A percentile compares a stretch with the other conserved stretches of the same genome.
Evolutionary conservation across 2,888 invertebrate species (phyloP).

Genomic region (Stenchaetothrips biformis): DNA sequence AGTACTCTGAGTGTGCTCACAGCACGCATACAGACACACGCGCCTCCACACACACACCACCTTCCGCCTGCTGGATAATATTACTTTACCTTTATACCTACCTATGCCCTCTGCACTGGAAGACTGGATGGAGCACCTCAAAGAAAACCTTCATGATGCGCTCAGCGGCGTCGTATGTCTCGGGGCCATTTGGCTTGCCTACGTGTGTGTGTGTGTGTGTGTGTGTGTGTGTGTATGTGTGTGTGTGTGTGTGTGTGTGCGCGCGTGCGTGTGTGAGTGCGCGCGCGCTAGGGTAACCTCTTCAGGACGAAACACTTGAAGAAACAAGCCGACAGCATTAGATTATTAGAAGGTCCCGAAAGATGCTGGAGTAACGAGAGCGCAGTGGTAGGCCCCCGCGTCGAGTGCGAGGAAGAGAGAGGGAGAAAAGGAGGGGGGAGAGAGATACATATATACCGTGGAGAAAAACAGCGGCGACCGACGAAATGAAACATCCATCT

Average conservation of each 20-base stretch:
- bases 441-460: neutral
- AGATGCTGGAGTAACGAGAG: neutral
- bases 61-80: neutral
- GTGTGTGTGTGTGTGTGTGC: neutral
- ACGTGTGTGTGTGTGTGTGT: too few species aligned
- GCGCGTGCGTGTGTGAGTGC: neutral
- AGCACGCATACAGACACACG: too few species aligned
- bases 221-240: too few species aligned
- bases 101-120: neutral
- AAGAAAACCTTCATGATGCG: slow-evolving; percentile 17
- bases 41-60: too few species aligned
- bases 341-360: slow-evolving; percentile 2
- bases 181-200: neutral
- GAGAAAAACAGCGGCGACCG: slow-evolving; percentile 5
- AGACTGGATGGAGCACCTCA: slow-evolving; percentile 12
- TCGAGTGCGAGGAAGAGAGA: neutral
- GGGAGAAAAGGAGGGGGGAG: neutral
- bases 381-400: neutral
- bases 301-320: slow-evolving; percentile 13
- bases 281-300: slow-evolving; percentile 2
- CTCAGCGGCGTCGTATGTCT: slow-evolving; percentile 20
- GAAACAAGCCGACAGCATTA: slow-evolving; percentile 13
- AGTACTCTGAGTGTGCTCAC: too few species aligned
- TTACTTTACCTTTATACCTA: slow-evolving; percentile 19
- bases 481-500: slow-evolving; percentile 20